These are phyloP conservation scores for Uropetala carovei DNA, from an alignment of 2,888 invertebrate species.

Conservation along the genomic window DNA sequence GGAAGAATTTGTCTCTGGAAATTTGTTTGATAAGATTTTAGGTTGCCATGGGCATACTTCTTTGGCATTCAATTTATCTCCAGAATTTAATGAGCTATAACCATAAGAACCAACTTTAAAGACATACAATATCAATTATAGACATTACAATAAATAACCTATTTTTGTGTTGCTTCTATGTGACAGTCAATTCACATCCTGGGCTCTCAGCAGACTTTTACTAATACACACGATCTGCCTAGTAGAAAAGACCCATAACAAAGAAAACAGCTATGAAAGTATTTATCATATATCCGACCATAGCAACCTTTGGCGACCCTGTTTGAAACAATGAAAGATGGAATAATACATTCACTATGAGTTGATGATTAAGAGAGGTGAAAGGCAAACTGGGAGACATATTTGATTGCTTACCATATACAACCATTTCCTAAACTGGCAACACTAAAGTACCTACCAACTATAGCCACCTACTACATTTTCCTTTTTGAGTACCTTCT, in stretches of 20 bases:
- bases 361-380: conserved; percentile 51
- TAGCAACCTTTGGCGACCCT: conserved; percentile 58
- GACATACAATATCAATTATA: conserved; percentile 55
- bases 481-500: background rate
- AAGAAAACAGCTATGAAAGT: conserved; percentile 59
- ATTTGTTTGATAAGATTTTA: background rate
- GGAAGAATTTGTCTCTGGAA: background rate
- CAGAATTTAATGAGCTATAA: conserved; percentile 45
- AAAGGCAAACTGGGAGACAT: conserved; percentile 62
- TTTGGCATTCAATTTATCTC: background rate
- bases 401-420: conserved; percentile 21
- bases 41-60: conserved; percentile 12
- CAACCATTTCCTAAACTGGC: conserved; percentile 32
- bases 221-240: conserved; percentile 5
- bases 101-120: conserved; percentile 35
- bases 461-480: background rate
- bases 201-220: conserved; percentile 39
- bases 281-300: conserved; percentile 46
- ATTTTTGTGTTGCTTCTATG: conserved; percentile 29
- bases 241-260: conserved; percentile 38
- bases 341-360: conserved; percentile 46
- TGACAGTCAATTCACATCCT: background rate
- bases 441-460: conserved; percentile 30
- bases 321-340: conserved; percentile 62
- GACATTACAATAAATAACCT: conserved; percentile 49